Percentiles rank a stretch among this genome's conserved stretches.
These are phyloP conservation scores for Buphagus erythrorhynchus DNA, from an alignment of 2,797 vertebrate species.

Conservation along the genomic window DNA sequence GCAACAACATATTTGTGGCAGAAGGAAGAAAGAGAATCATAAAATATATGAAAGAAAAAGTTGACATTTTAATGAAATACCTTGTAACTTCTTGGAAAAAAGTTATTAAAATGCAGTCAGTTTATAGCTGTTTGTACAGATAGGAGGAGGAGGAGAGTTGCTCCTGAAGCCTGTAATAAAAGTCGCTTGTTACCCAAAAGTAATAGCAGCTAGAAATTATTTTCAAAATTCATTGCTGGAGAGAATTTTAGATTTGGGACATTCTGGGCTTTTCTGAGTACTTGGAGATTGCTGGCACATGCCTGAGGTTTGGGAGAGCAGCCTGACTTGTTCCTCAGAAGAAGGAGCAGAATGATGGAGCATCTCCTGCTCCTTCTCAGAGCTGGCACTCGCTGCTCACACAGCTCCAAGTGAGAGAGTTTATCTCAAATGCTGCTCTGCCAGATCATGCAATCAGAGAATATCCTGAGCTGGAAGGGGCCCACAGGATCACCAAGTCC, in stretches of 20 bases:
- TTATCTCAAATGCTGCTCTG: neutral
- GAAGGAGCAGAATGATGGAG: neutral
- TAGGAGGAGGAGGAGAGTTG: neutral
- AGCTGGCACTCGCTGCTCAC: neutral
- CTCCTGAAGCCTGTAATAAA: slow-evolving; percentile 1
- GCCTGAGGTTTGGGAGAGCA: neutral
- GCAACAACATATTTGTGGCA: slow-evolving; percentile 67
- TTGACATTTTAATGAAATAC: slow-evolving; percentile 69
- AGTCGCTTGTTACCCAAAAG: neutral
- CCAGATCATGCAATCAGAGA: neutral
- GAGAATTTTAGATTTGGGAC: neutral
- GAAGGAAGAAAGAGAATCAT: slow-evolving; percentile 66
- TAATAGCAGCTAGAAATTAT: neutral
- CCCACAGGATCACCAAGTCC: neutral
- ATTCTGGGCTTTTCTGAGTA: neutral
- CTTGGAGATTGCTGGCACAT: neutral
- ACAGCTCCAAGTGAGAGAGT: neutral
- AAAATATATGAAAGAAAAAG: slow-evolving; percentile 62
- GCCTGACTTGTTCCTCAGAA: neutral
- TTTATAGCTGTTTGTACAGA: slow-evolving; percentile 20
- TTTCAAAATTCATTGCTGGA: neutral
- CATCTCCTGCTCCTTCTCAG: neutral
- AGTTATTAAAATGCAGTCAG: slow-evolving; percentile 45
- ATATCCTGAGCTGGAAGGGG: neutral
- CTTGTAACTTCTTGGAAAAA: slow-evolving; percentile 52